A percentile compares a stretch with the other conserved stretches of the same genome.
phyloP scores from a whole-genome alignment of 2,888 invertebrate species.

The Hirtodrosophila duncani region DNA sequence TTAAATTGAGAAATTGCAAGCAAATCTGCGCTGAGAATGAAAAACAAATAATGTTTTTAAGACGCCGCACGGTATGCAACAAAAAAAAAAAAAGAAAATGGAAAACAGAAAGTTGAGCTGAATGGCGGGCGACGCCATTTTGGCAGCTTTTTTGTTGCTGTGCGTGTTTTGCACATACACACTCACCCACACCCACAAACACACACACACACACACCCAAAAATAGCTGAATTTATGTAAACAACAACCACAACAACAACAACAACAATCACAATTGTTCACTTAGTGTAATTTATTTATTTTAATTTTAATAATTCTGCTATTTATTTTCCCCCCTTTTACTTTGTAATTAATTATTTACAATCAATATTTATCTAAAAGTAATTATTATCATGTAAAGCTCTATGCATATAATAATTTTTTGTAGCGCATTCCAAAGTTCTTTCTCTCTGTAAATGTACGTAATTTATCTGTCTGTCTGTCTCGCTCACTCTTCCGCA shows the following conservation, averaged over 20 bases:
- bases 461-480: conserved; percentile 34
- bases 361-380: conserved; percentile 12
- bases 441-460: conserved; percentile 16
- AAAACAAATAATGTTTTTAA: conserved; percentile 22
- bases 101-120: conserved; percentile 17
- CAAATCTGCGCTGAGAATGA: conserved; percentile 13
- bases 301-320: conserved; percentile 57
- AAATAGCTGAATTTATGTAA: conserved; percentile 52
- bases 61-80: conserved; percentile 25
- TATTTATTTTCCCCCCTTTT: conserved; percentile 49
- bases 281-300: conserved; percentile 72
- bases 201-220: conserved; percentile 14
- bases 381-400: conserved; percentile 13
- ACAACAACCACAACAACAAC: conserved; percentile 32
- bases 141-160: conserved; percentile 29
- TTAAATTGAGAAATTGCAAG: conserved; percentile 47
- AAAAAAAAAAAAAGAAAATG: conserved; percentile 12
- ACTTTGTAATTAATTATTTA: conserved; percentile 54
- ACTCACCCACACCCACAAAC: conserved; percentile 17
- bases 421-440: conserved; percentile 11
- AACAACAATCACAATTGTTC: conserved; percentile 48
- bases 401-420: not conserved
- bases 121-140: conserved; percentile 33
- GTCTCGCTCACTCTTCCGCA: conserved; percentile 37
- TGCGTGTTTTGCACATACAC: conserved; percentile 14